phyloP scores from a whole-genome alignment of 2,113 vertebrate species.

The Cavia porcellus region DNA sequence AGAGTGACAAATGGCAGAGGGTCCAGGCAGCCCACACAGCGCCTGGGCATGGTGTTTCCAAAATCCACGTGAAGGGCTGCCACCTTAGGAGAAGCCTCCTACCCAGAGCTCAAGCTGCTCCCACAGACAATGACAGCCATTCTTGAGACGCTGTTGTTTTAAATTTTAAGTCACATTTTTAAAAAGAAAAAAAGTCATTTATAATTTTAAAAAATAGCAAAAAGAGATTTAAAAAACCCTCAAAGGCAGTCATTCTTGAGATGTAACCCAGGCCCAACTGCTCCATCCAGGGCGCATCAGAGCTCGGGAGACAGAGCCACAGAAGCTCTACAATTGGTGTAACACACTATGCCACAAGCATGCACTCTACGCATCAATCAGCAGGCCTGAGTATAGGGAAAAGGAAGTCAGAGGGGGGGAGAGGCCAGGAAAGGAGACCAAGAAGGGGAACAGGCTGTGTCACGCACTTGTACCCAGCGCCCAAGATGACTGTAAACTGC shows the following conservation, averaged over 20 bases:
- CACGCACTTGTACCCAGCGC: not conserved
- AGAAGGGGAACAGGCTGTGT: not conserved
- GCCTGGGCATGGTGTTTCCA: not conserved
- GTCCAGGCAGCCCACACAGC: not conserved
- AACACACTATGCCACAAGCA: not conserved
- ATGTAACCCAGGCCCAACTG: not conserved
- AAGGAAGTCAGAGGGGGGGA: not conserved
- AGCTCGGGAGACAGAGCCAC: not conserved
- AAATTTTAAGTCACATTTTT: not conserved
- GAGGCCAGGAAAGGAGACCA: not conserved
- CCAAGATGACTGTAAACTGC: not conserved
- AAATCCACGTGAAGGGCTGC: not conserved
- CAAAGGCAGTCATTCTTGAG: not conserved
- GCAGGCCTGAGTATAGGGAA: not conserved
- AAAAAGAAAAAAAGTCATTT: not conserved
- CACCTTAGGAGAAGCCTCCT: not conserved
- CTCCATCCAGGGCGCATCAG: not conserved
- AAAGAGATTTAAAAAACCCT: not conserved
- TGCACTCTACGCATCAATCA: not conserved
- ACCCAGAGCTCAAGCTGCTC: not conserved
- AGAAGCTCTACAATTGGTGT: not conserved
- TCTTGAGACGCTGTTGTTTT: too few relatives aligned
- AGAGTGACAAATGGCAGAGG: constrained; percentile 25
- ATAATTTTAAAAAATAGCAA: too few relatives aligned
- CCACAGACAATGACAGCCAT: too few relatives aligned